Evolutionary conservation across 2,113 vertebrate genomes (phyloP).

Genomic region (Stegastes partitus): DNA sequence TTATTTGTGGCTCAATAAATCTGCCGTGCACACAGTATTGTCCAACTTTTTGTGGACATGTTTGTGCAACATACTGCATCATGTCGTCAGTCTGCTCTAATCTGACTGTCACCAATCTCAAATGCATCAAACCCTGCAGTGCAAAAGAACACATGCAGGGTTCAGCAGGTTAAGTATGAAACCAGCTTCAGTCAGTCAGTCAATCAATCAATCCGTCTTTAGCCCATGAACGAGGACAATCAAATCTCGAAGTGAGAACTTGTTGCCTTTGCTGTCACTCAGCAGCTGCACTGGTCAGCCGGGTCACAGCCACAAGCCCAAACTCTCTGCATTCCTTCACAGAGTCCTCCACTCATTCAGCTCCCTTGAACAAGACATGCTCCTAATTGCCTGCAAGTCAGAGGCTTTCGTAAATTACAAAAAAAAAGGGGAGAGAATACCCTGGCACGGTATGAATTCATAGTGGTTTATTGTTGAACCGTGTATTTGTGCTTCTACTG

Average conservation of each 20-base stretch:
- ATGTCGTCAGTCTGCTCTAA: too few species aligned
- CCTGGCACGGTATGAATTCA: conserved; percentile 13
- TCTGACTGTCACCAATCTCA: too few species aligned
- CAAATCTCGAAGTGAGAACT: conserved; percentile 1
- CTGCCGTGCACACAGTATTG: too few species aligned
- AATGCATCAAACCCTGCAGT: too few species aligned
- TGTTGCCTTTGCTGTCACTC: conserved; percentile 12
- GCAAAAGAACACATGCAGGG: too few species aligned
- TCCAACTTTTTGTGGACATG: too few species aligned
- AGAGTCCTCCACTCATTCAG: background rate
- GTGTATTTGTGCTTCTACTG: conserved; percentile 3
- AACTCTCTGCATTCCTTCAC: background rate
- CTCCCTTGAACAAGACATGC: background rate
- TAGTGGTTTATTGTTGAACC: background rate
- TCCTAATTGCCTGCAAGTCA: conserved; percentile 9
- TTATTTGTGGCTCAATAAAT: too few species aligned
- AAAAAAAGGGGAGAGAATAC: conserved; percentile 3
- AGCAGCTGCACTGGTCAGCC: conserved; percentile 3
- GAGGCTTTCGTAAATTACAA: conserved; percentile 17
- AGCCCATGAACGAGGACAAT: background rate
- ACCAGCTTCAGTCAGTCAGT: background rate
- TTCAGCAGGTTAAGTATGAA: background rate
- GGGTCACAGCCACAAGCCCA: background rate
- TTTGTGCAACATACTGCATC: too few species aligned
- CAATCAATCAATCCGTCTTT: conserved; percentile 10